A percentile compares a stretch with the other conserved stretches of the same genome.
Conservation (phyloP, 2,113 vertebrate species). For the Pithys albifrons region DNA sequence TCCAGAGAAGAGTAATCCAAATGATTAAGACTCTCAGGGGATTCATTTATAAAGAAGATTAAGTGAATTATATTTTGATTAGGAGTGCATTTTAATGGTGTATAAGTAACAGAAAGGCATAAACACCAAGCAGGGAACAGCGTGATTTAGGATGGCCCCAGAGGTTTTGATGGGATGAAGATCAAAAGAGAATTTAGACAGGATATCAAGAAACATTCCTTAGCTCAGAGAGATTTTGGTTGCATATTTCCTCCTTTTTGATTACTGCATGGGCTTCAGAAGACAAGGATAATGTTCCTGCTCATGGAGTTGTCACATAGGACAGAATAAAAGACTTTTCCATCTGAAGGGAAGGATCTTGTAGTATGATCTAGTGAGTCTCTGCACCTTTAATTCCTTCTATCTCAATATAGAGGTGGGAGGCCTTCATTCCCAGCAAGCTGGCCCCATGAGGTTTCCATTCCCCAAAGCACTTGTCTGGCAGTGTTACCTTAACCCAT, state of each 20-base stretch:
- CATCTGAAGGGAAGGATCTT: not conserved
- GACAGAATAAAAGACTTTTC: not conserved
- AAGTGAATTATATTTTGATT: conserved; percentile 67
- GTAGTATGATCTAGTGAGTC: not conserved
- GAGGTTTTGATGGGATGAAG: conserved; percentile 14
- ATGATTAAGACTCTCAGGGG: conserved; percentile 49
- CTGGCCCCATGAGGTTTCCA: not conserved
- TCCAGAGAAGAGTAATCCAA: conserved; percentile 55
- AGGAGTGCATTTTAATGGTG: conserved; percentile 19
- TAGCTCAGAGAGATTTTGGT: not conserved
- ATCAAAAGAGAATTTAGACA: conserved; percentile 29
- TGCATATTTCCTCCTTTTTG: not conserved
- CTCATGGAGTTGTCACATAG: not conserved
- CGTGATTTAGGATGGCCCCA: not conserved
- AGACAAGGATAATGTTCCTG: not conserved
- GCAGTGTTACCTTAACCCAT: not conserved
- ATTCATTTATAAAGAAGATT: conserved; percentile 59
- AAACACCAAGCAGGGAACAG: conserved; percentile 31
- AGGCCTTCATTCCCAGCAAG: not conserved
- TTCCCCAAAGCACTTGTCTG: not conserved
- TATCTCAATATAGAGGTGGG: not conserved
- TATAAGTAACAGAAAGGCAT: conserved; percentile 41
- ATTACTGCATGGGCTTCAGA: not conserved
- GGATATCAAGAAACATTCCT: not conserved
- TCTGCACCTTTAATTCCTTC: conserved; percentile 10